Evolutionary conservation across 2,888 invertebrate species (phyloP).

Genomic region (Drosophila nigricruria): DNA sequence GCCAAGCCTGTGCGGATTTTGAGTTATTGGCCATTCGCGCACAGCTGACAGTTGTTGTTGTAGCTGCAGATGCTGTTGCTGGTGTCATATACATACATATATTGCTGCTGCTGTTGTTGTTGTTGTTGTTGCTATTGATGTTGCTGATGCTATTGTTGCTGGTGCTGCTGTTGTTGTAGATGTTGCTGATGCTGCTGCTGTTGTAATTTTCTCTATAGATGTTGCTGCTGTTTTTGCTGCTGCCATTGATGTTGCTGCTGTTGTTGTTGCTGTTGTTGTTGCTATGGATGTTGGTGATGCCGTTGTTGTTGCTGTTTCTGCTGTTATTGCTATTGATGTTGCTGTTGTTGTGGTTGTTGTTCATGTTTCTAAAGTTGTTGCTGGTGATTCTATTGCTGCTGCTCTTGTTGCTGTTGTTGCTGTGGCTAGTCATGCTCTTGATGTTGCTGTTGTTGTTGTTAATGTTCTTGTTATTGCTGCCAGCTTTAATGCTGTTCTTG

Average conservation of each 20-base stretch:
- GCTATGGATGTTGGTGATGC: not conserved
- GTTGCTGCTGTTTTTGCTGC: not conserved
- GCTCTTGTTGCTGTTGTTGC: constrained; percentile 23
- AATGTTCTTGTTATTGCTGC: constrained; percentile 13
- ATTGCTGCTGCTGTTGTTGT: constrained; percentile 1
- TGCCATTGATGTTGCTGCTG: constrained; percentile 11
- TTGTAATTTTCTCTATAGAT: constrained; percentile 3
- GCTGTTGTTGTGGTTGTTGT: not conserved
- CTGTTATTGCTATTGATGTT: not conserved
- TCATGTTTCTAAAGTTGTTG: constrained; percentile 24
- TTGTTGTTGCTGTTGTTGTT: not conserved
- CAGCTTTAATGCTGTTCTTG: not conserved
- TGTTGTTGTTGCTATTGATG: not conserved
- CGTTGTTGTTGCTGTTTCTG: not conserved
- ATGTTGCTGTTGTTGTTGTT: constrained; percentile 30
- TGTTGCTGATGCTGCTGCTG: not conserved
- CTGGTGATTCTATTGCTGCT: not conserved
- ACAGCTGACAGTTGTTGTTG: constrained; percentile 56
- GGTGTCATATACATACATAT: not conserved
- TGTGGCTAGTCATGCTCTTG: not conserved
- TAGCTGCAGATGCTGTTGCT: constrained; percentile 10
- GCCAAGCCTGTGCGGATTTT: constrained; percentile 43
- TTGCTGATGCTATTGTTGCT: not conserved
- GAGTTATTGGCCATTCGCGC: constrained; percentile 64
- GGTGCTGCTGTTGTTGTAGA: not conserved